Evolutionary conservation across 1,140 invertebrate species (phyloP).

Genomic region (Dreissena rostriformis): DNA sequence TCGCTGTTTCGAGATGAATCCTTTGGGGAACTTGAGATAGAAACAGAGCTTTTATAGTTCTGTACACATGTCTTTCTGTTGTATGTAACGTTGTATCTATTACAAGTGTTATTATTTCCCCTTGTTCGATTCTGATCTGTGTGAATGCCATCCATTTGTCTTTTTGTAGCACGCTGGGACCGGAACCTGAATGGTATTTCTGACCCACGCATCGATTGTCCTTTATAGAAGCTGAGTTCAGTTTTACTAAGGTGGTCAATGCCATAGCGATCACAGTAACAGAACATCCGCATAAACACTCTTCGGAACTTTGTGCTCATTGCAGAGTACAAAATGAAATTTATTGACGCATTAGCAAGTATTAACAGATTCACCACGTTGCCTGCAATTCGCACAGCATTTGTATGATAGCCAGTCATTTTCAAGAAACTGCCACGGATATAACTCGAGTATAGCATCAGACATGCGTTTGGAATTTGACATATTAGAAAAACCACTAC

Average conservation of each 20-base stretch:
- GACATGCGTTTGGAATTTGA: constrained; percentile 86
- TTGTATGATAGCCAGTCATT: constrained; percentile 28
- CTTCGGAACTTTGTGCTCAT: constrained; percentile 89
- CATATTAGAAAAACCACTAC: constrained; percentile 89
- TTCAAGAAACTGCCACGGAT: background rate
- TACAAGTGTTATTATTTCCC: background rate
- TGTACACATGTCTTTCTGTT: background rate
- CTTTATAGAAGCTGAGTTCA: constrained; percentile 31
- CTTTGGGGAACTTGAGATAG: background rate
- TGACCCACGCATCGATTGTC: background rate
- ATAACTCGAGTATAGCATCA: constrained; percentile 60
- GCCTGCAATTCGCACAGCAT: constrained; percentile 82
- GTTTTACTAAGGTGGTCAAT: constrained; percentile 23
- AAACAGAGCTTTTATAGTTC: background rate
- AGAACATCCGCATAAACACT: constrained; percentile 87
- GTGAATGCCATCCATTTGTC: background rate
- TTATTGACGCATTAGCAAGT: constrained; percentile 87
- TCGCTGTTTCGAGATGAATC: background rate
- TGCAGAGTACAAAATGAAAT: constrained; percentile 90
- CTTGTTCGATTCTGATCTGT: background rate
- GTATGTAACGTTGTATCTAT: background rate
- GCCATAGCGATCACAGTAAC: constrained; percentile 25
- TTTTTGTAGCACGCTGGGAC: background rate
- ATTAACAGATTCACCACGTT: constrained; percentile 89
- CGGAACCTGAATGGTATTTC: constrained; percentile 33